Percentiles rank a stretch among this genome's conserved stretches.
phyloP scores from a whole-genome alignment of 2,797 vertebrate genomes.

The Hydrolagus colliei region DNA sequence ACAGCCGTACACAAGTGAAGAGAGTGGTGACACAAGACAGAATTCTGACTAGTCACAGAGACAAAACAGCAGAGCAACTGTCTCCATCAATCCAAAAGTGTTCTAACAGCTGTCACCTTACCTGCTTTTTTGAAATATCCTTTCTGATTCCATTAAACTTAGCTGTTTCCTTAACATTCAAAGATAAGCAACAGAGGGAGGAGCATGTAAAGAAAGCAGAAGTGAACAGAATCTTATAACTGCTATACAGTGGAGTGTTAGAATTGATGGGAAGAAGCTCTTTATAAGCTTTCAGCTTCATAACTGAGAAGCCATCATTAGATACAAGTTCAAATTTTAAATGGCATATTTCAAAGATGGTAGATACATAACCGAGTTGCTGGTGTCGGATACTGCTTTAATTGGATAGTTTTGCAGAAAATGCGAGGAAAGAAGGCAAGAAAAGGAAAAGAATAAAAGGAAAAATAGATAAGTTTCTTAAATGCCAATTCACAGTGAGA shows the following conservation, averaged over 20 bases:
- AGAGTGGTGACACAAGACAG: neutral
- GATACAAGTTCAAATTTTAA: neutral
- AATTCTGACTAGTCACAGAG: neutral
- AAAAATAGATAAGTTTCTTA: neutral
- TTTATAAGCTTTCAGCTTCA: neutral
- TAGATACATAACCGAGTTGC: neutral
- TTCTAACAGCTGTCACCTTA: constrained; percentile 50
- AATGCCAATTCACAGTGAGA: neutral
- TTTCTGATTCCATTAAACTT: constrained; percentile 59
- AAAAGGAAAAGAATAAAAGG: neutral
- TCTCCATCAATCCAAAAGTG: constrained; percentile 39
- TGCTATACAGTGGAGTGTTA: constrained; percentile 1
- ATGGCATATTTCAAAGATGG: neutral
- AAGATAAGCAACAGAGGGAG: constrained; percentile 57
- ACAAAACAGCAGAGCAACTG: neutral
- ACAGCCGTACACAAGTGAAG: neutral
- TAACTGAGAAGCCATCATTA: neutral
- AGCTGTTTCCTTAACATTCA: constrained; percentile 55
- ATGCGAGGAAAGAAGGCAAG: neutral
- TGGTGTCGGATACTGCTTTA: neutral
- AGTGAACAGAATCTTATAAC: constrained; percentile 48
- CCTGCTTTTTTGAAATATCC: constrained; percentile 56
- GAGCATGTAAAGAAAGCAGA: constrained; percentile 54
- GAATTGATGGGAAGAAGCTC: neutral
- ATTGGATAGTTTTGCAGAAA: neutral